These are phyloP conservation scores for Diadegma fenestrale DNA, from an alignment of 2,888 invertebrate species.

Conservation along the genomic window DNA sequence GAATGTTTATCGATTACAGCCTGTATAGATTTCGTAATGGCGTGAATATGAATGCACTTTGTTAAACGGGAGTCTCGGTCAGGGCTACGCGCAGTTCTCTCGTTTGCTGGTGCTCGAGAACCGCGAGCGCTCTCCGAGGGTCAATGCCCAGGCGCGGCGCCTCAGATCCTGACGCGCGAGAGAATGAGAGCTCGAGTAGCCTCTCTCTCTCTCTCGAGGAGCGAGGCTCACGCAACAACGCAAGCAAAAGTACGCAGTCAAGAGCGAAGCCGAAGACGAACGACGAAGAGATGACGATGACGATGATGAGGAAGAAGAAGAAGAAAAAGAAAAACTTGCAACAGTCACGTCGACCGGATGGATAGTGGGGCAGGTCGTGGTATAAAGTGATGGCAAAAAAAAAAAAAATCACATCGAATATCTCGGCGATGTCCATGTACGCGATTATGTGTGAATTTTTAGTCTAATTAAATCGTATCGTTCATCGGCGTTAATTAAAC, in stretches of 20 bases:
- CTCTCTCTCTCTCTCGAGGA: conserved; percentile 33
- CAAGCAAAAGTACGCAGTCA: conserved; percentile 48
- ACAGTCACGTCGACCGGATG: conserved; percentile 68
- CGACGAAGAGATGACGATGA: conserved; percentile 42
- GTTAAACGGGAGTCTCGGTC: conserved; percentile 67
- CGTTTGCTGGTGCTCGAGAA: conserved; percentile 48
- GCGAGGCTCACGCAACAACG: conserved; percentile 44
- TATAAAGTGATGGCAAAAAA: conserved; percentile 65
- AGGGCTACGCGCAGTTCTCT: conserved; percentile 54
- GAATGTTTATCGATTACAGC: background rate
- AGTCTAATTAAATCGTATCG: background rate
- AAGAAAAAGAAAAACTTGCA: conserved; percentile 28
- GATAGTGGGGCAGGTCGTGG: conserved; percentile 84
- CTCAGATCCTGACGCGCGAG: conserved; percentile 78
- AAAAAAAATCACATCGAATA: conserved; percentile 1
- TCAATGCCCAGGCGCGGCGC: conserved; percentile 84
- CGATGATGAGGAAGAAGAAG: conserved; percentile 35
- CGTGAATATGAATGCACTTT: conserved; percentile 41
- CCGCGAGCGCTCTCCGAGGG: conserved; percentile 71
- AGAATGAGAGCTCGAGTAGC: conserved; percentile 56
- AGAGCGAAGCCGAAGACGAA: conserved; percentile 35
- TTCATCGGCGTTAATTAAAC: conserved; percentile 27
- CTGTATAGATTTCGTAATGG: background rate
- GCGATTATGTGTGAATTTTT: background rate
- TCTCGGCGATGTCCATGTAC: conserved; percentile 14